Conservation (phyloP, 2,888 invertebrate genomes). For the Boloria selene region DNA sequence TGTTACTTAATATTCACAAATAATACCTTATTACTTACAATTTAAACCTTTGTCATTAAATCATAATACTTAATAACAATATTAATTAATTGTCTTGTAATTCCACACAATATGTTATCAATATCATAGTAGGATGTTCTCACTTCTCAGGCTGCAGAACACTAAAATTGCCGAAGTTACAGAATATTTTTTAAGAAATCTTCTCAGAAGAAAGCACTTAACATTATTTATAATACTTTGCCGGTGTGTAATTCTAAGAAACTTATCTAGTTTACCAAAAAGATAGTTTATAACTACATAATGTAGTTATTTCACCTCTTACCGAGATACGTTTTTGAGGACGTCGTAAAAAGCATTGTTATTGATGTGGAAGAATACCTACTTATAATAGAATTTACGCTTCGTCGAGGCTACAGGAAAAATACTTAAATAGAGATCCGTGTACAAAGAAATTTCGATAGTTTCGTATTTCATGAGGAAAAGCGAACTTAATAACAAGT, state of each 20-base stretch:
- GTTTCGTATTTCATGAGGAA: slow-evolving; percentile 1
- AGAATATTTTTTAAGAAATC: no score
- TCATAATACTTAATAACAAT: no score
- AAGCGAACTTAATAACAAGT: not conserved
- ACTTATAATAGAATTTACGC: slow-evolving; percentile 8
- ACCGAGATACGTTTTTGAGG: not conserved
- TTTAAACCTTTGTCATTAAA: no score
- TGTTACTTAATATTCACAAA: not conserved
- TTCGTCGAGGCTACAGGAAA: slow-evolving; percentile 9
- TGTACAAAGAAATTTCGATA: not conserved
- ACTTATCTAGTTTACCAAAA: not conserved
- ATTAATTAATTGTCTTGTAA: no score
- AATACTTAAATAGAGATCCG: not conserved
- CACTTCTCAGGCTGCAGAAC: slow-evolving; percentile 11
- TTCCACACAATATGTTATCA: slow-evolving; percentile 48
- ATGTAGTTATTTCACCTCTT: slow-evolving; percentile 6
- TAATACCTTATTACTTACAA: no score
- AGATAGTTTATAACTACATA: slow-evolving; percentile 3
- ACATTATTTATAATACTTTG: not conserved
- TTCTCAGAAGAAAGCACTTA: not conserved
- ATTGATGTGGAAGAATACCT: not conserved
- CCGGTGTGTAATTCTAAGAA: not conserved
- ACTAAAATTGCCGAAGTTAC: not conserved
- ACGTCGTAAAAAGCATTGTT: slow-evolving; percentile 3
- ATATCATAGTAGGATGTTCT: slow-evolving; percentile 43